These are phyloP conservation scores for Trissolcus japonicus DNA, from an alignment of 2,888 invertebrate genomes.

Conservation along the genomic window DNA sequence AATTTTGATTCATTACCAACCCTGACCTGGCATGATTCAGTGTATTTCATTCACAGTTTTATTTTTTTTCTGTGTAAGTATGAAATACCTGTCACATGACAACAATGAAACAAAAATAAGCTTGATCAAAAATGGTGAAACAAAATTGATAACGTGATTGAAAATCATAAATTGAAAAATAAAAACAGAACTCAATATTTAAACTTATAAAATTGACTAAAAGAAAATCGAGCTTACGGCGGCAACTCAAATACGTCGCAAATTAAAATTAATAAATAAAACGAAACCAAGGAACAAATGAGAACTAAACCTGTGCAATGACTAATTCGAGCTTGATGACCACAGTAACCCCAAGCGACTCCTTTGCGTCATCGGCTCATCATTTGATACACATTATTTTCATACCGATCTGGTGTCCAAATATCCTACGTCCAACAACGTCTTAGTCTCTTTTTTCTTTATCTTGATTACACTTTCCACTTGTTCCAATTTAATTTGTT, in stretches of 20 bases:
- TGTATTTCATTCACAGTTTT: constrained; percentile 23
- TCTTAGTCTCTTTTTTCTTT: constrained; percentile 5
- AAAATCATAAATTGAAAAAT: background rate
- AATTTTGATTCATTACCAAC: constrained; percentile 9
- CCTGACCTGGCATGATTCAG: constrained; percentile 38
- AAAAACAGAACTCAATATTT: background rate
- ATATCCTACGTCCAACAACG: constrained; percentile 8
- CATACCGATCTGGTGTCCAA: constrained; percentile 3
- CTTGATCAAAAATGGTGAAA: constrained; percentile 17
- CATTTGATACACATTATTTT: constrained; percentile 8
- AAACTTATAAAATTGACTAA: background rate
- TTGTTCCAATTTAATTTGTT: constrained; percentile 3
- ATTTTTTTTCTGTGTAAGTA: no score
- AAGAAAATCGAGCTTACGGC: constrained; percentile 58
- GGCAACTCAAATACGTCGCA: constrained; percentile 60
- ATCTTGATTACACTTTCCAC: background rate
- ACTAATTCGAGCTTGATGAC: constrained; percentile 75
- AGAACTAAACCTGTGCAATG: constrained; percentile 66
- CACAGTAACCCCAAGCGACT: constrained; percentile 75
- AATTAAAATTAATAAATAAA: background rate
- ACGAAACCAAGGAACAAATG: constrained; percentile 51
- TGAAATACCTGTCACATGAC: constrained; percentile 67
- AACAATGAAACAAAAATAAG: constrained; percentile 53
- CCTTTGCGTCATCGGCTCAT: constrained; percentile 67
- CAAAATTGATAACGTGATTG: background rate